phyloP scores from a whole-genome alignment of 2,888 invertebrate species.

The Heliconius hortense region DNA sequence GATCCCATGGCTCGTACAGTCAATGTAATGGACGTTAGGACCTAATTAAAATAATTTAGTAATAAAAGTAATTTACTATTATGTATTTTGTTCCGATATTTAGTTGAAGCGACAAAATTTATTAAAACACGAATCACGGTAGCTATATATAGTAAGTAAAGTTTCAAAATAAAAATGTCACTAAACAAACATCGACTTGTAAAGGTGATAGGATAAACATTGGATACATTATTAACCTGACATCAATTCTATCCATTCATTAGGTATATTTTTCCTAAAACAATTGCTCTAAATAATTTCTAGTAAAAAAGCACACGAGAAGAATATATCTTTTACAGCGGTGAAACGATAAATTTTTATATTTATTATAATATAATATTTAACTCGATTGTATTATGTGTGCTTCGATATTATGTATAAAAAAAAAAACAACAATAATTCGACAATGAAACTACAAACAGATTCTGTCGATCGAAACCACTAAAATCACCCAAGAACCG shows the following conservation, averaged over 20 bases:
- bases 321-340: conserved; percentile 49
- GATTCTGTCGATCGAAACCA: conserved; percentile 44
- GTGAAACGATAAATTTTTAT: conserved; percentile 58
- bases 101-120: conserved; percentile 30
- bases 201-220: conserved; percentile 40
- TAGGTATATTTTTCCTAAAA: conserved; percentile 47
- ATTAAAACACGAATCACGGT: conserved; percentile 33
- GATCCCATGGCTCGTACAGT: conserved; percentile 53
- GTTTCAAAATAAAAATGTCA: conserved; percentile 23
- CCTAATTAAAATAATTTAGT: conserved; percentile 41
- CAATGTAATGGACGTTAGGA: conserved; percentile 52
- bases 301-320: conserved; percentile 55
- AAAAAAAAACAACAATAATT: conserved; percentile 24
- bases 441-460: conserved; percentile 31
- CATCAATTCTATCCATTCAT: conserved; percentile 49
- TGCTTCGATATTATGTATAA: conserved; percentile 34
- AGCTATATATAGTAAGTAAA: conserved; percentile 22
- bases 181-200: conserved; percentile 35
- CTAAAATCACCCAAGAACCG: conserved; percentile 57
- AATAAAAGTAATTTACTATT: conserved; percentile 34
- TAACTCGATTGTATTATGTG: conserved; percentile 38
- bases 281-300: conserved; percentile 47
- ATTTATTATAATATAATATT: conserved; percentile 38
- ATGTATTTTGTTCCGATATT: conserved; percentile 26
- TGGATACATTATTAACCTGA: conserved; percentile 49